Conservation (phyloP, 2,113 vertebrate species). For the Hyla sarda region DNA sequence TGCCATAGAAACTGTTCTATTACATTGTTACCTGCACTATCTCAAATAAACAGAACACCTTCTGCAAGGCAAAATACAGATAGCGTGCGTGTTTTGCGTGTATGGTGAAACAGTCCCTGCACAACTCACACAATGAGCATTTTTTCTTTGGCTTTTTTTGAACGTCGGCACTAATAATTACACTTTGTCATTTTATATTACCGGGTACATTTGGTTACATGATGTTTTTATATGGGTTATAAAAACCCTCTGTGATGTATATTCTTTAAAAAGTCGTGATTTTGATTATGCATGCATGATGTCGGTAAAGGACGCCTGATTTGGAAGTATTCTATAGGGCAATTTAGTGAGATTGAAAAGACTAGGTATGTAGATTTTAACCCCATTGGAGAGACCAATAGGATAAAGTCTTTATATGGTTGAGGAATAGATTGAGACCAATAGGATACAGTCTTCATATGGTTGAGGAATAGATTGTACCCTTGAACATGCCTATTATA, state of each 20-base stretch:
- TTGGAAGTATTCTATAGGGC: neutral
- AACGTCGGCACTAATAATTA: slow-evolving; percentile 47
- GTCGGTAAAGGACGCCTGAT: neutral
- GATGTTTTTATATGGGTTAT: slow-evolving; percentile 1
- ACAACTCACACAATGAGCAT: slow-evolving; percentile 42
- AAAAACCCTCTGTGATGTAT: neutral
- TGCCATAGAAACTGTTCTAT: slow-evolving; percentile 74
- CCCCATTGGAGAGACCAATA: too few species aligned
- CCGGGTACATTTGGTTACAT: slow-evolving; percentile 21
- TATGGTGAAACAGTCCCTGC: slow-evolving; percentile 31
- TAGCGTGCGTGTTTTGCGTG: slow-evolving; percentile 41
- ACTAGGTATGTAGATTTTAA: neutral
- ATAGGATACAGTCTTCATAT: too few species aligned
- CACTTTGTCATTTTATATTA: slow-evolving; percentile 33
- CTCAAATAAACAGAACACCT: slow-evolving; percentile 66
- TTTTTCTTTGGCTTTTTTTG: slow-evolving; percentile 16
- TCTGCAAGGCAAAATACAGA: slow-evolving; percentile 65
- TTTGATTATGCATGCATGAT: neutral
- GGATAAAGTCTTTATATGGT: too few species aligned
- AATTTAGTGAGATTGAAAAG: neutral
- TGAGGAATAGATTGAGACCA: too few species aligned
- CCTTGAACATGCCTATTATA: too few species aligned
- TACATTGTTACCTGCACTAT: slow-evolving; percentile 68
- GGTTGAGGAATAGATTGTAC: too few species aligned
- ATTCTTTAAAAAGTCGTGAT: neutral